Evolutionary conservation across 2,797 vertebrate genomes (phyloP).

Genomic region (Acrossocheilus wenchowensis): DNA sequence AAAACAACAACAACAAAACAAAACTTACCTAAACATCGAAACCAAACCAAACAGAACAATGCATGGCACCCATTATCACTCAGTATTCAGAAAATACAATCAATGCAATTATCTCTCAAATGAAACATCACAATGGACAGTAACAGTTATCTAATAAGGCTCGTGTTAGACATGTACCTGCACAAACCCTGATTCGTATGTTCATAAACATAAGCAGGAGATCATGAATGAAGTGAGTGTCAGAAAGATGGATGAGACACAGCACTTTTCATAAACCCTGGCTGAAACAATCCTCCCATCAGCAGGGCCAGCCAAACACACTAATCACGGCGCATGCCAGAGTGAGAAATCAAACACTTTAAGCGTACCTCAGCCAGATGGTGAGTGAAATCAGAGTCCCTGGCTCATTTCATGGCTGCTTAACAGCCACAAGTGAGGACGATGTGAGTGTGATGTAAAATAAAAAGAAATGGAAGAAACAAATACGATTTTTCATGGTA

Average conservation of each 20-base stretch:
- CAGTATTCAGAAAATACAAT: background rate
- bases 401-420: constrained; percentile 73
- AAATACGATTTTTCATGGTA: constrained; percentile 13
- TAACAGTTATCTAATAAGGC: constrained; percentile 15
- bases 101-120: constrained; percentile 13
- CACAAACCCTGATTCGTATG: constrained; percentile 1
- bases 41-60: background rate
- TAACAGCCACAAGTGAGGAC: constrained; percentile 68
- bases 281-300: constrained; percentile 53
- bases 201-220: constrained; percentile 51
- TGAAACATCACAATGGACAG: background rate
- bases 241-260: constrained; percentile 62
- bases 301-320: constrained; percentile 64
- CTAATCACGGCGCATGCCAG: constrained; percentile 66
- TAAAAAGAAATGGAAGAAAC: constrained; percentile 19
- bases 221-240: constrained; percentile 70
- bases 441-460: constrained; percentile 22
- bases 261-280: constrained; percentile 47
- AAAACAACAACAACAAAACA: background rate
- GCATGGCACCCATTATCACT: background rate
- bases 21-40: background rate
- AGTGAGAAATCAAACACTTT: constrained; percentile 67
- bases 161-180: background rate
- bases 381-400: constrained; percentile 71
- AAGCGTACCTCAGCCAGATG: constrained; percentile 70